These are phyloP conservation scores for Eulemur coronatus DNA, from an alignment of 2,797 vertebrate genomes.

Conservation along the genomic window DNA sequence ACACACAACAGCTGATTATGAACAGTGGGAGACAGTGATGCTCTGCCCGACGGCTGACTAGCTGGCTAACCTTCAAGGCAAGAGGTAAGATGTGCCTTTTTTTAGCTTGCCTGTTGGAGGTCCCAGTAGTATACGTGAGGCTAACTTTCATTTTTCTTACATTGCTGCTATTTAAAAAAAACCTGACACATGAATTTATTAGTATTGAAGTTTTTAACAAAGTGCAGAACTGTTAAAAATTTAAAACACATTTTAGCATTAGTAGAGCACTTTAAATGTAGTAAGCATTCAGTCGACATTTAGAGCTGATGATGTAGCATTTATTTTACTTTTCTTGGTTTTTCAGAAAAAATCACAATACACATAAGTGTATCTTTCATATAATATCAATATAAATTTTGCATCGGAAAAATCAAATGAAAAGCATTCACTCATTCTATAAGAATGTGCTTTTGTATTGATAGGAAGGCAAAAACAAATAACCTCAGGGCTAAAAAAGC, in stretches of 20 bases:
- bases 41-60: neutral
- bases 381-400: neutral
- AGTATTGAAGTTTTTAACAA: neutral
- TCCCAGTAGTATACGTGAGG: neutral
- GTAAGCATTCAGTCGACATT: neutral
- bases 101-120: neutral
- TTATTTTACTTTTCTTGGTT: neutral
- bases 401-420: neutral
- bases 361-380: neutral
- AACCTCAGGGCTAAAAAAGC: neutral
- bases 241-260: neutral
- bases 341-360: neutral
- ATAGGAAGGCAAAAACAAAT: neutral
- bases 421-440: constrained; percentile 8
- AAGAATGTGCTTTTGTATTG: constrained; percentile 1
- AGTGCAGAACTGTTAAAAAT: neutral
- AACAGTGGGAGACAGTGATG: neutral
- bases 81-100: neutral
- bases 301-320: neutral
- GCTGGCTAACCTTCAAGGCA: neutral
- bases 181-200: neutral
- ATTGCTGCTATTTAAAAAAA: neutral
- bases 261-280: neutral
- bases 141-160: neutral
- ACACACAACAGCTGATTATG: neutral